phyloP scores from a whole-genome alignment of 1,140 invertebrate genomes.

The Tetragonula clypearis region DNA sequence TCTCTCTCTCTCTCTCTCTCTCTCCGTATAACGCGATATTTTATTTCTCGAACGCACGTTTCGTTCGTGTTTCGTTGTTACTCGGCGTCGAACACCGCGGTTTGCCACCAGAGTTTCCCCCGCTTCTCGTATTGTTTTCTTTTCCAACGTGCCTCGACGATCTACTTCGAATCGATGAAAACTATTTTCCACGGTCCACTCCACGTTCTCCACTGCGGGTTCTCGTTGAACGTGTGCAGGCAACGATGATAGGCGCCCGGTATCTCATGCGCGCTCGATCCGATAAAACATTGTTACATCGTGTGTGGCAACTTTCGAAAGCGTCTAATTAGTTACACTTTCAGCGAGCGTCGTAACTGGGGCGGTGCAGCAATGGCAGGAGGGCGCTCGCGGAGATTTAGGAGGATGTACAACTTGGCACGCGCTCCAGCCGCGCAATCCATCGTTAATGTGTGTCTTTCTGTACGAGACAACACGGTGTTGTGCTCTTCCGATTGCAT shows the following conservation, averaged over 20 bases:
- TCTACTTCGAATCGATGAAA: background rate
- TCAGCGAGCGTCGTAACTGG: conserved; percentile 57
- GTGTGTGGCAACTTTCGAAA: conserved; percentile 64
- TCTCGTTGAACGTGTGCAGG: background rate
- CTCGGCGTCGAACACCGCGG: background rate
- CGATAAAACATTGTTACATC: conserved; percentile 59
- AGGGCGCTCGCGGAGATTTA: background rate
- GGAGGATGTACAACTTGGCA: conserved; percentile 12
- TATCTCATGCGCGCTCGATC: background rate
- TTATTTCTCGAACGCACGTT: too few species aligned
- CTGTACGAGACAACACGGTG: too few species aligned
- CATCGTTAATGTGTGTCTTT: background rate
- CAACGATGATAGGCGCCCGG: background rate
- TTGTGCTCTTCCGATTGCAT: background rate
- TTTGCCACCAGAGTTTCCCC: background rate
- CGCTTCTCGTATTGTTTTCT: background rate
- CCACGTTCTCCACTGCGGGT: too few species aligned
- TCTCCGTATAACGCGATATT: too few species aligned
- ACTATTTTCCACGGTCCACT: conserved; percentile 18
- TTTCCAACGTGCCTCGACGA: background rate
- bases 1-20: too few species aligned
- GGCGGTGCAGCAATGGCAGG: conserved; percentile 39
- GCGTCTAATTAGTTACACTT: conserved; percentile 68
- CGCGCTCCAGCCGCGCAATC: background rate
- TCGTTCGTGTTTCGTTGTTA: too few species aligned